phyloP scores from a whole-genome alignment of 2,888 invertebrate species.

The Clistopyga incitator region DNA sequence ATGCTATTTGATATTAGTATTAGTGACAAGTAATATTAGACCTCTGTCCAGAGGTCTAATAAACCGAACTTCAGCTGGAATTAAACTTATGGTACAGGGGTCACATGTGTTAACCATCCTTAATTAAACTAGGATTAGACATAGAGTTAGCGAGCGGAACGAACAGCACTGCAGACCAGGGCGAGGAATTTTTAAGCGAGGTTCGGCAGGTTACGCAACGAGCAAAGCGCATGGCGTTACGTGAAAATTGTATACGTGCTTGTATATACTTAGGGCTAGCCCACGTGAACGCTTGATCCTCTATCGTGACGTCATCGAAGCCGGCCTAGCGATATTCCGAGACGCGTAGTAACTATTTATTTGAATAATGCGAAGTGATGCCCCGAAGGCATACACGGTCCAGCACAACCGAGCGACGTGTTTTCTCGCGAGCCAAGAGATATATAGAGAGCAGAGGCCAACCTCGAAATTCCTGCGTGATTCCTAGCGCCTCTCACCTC shows the following conservation, averaged over 20 bases:
- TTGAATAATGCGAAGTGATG: conserved; percentile 63
- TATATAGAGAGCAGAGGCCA: conserved; percentile 21
- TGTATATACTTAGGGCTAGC: neutral
- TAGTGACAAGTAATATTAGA: too few relatives aligned
- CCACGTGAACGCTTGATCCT: conserved; percentile 23
- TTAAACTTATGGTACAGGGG: neutral
- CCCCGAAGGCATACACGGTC: conserved; percentile 56
- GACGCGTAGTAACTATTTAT: conserved; percentile 62
- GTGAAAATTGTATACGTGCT: conserved; percentile 49
- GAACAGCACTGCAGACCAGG: neutral
- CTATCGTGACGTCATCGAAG: conserved; percentile 48
- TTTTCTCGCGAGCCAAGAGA: conserved; percentile 1
- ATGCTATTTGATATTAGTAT: too few relatives aligned
- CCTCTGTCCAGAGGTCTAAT: too few relatives aligned
- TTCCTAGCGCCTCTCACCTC: conserved; percentile 47
- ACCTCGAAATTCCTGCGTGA: conserved; percentile 56
- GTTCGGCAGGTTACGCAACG: conserved; percentile 18
- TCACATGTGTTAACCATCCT: too few relatives aligned
- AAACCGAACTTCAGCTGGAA: too few relatives aligned
- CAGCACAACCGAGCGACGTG: conserved; percentile 21
- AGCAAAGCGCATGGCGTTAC: conserved; percentile 36
- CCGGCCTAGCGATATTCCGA: conserved; percentile 26
- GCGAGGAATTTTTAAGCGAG: conserved; percentile 37
- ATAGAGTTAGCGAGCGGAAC: neutral
- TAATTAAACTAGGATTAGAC: neutral